Evolutionary conservation across 2,113 vertebrate genomes (phyloP), one percentile per base, ranked within the genome.

Genomic region (Sarotherodon lohbergeri): DNA sequence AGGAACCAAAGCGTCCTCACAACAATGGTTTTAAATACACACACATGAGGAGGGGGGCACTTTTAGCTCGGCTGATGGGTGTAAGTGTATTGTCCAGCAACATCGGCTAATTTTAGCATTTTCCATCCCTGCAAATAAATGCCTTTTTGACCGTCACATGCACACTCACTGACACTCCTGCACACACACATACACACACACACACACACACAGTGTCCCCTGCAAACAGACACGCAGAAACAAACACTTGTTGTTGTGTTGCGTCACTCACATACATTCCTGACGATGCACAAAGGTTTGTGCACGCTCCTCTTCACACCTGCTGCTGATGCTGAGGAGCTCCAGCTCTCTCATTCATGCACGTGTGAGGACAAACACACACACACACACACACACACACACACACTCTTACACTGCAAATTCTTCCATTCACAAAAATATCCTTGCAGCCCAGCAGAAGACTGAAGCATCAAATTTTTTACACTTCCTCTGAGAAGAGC

Each of bases 111-210:
- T 94, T 95, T 95, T 95, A 95, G 95, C 73, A 92, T 94, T 95
- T 95, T 96, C 94, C 95, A 91, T 92, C 90, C 61, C 94, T 94
- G 90, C 91, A 95, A 94, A 96, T 95, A 96, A 95, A 93, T n/a
- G 80, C 81, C 88, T 92, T 91, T 76, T 88, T 79, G 82, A 86
- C 71, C 41, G 78, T 85, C 91, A 90, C 87, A 43, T 85, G 84
- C 76, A 90, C 81, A 5, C 41, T 41, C 36, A 2, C 76, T 54
- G 52, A 83, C 34, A 29, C 14, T 34, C 36, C 61, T 22, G 17
- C 11, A 27, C n/a, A 63, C 86, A 80, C 80, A 63, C 61, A 79
- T 19, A n/a, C n/a, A 79, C 81, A 61, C 61, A 80, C 19, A 80
- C 81, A 41, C 61, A 63, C 84, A 80, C 61, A 76, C 66, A 81